A percentile compares a stretch with the other conserved stretches of the same genome.
Conservation (phyloP, 92 coral and sea anemone species). For the Porites evermanni region DNA sequence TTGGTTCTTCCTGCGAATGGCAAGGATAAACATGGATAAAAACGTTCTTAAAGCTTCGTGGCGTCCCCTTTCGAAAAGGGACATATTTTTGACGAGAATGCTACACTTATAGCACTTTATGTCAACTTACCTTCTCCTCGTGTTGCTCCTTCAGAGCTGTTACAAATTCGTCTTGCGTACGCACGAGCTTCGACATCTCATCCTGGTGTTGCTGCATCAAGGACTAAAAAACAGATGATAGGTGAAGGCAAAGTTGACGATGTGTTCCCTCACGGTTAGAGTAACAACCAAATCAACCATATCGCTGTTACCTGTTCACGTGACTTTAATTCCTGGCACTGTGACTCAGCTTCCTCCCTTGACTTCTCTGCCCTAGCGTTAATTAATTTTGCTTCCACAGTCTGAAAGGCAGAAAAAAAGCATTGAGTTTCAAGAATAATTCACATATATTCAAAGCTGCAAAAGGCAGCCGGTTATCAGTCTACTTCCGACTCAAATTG, state of each 20-base stretch:
- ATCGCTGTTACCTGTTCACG: conserved; percentile 28
- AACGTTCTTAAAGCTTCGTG: too few species aligned
- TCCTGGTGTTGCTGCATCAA: conserved; percentile 47
- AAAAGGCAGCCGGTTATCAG: too few species aligned
- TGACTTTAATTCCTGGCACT: conserved; percentile 62
- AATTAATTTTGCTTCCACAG: conserved; percentile 69
- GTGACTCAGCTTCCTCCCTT: conserved; percentile 56
- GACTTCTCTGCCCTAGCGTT: conserved; percentile 62
- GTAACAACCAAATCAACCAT: not conserved
- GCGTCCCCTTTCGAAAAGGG: too few species aligned
- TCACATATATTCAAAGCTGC: too few species aligned
- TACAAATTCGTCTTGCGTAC: conserved; percentile 57
- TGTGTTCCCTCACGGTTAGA: too few species aligned
- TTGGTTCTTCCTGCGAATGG: too few species aligned
- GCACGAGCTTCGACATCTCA: conserved; percentile 41
- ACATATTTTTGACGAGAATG: not conserved
- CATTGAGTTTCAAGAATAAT: not conserved
- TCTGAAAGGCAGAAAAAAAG: conserved; percentile 32
- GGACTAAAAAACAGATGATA: conserved; percentile 1
- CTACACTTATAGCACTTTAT: not conserved
- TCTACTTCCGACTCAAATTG: too few species aligned
- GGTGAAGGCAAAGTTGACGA: not conserved
- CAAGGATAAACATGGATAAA: too few species aligned
- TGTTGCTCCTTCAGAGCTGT: conserved; percentile 63
- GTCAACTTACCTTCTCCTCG: conserved; percentile 77